Evolutionary conservation across 2,888 invertebrate genomes (phyloP).

Genomic region (Leuctra nigra): DNA sequence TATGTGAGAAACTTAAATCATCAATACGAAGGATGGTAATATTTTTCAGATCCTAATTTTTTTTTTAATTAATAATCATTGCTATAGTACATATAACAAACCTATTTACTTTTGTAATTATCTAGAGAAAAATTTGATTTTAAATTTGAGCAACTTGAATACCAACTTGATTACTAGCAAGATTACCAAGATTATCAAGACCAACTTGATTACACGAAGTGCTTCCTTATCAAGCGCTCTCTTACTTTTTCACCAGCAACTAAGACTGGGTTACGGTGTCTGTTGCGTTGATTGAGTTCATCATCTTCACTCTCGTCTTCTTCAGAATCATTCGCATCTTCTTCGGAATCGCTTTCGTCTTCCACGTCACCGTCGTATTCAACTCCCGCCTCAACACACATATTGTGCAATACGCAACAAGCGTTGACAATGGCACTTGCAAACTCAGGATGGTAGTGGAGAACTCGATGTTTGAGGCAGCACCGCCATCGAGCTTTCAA

Average conservation of each 20-base stretch:
- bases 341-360: background rate
- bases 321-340: background rate
- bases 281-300: background rate
- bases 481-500: background rate
- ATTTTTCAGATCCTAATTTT: too few species aligned
- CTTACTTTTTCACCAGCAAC: background rate
- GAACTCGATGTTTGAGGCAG: background rate
- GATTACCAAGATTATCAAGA: too few species aligned
- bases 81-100: too few species aligned
- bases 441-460: slow-evolving; percentile 2
- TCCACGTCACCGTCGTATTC: background rate
- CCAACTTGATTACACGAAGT: too few species aligned
- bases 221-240: background rate
- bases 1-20: too few species aligned
- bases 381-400: background rate
- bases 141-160: too few species aligned
- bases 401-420: background rate
- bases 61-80: too few species aligned
- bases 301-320: background rate
- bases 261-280: background rate
- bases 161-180: too few species aligned
- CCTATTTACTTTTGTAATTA: too few species aligned
- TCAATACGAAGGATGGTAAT: too few species aligned
- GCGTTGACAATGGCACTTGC: background rate
- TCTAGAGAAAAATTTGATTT: too few species aligned